These are phyloP conservation scores for Adineta ricciae DNA, from an alignment of 2,888 invertebrate species.

Conservation along the genomic window DNA sequence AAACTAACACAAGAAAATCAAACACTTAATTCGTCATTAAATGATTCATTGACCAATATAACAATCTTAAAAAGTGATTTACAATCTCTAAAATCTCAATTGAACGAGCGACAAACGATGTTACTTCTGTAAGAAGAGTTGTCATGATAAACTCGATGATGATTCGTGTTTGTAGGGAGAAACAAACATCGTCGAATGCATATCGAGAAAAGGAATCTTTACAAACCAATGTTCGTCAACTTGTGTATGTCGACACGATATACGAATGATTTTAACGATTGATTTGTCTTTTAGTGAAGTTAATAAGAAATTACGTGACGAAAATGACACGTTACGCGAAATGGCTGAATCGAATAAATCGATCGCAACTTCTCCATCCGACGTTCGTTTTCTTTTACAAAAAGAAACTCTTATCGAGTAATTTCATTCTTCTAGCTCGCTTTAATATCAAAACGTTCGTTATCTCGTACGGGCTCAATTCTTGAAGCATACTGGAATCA, in stretches of 20 bases:
- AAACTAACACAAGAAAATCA: constrained; percentile 20
- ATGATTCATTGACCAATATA: neutral
- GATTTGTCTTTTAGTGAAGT: neutral
- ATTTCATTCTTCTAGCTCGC: neutral
- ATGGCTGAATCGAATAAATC: neutral
- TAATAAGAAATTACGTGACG: constrained; percentile 5
- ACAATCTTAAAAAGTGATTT: constrained; percentile 3
- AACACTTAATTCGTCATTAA: constrained; percentile 7
- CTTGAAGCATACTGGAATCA: neutral
- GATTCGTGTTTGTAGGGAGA: neutral
- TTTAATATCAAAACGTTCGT: neutral
- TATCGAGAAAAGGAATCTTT: constrained; percentile 17
- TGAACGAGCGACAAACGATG: neutral
- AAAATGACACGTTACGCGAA: neutral
- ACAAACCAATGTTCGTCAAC: neutral
- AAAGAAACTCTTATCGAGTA: neutral
- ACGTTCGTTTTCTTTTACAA: neutral
- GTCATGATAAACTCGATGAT: neutral
- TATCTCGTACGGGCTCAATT: neutral
- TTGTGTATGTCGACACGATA: neutral
- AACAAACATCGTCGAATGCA: constrained; percentile 12
- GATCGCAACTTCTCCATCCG: neutral
- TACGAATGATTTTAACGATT: neutral
- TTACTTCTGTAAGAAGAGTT: neutral
- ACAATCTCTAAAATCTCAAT: neutral